These are phyloP conservation scores for Ephialtes manifestator DNA, from an alignment of 2,888 invertebrate genomes.

Conservation along the genomic window DNA sequence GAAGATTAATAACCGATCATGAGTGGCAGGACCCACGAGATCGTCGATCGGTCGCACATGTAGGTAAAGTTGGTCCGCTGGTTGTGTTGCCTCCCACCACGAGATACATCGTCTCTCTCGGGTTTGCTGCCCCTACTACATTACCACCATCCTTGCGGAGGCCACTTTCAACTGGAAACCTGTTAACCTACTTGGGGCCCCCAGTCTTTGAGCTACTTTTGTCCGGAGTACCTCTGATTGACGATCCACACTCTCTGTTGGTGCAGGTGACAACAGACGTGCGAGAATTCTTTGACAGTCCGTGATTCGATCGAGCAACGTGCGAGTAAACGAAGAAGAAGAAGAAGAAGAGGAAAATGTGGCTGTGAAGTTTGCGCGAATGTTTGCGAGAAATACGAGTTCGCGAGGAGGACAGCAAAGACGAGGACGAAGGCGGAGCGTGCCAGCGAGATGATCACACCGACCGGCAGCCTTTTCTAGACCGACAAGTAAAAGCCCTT, in stretches of 20 bases:
- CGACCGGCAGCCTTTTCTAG: conserved; percentile 55
- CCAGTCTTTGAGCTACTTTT: conserved; percentile 80
- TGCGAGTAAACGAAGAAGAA: background rate
- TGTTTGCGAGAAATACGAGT: conserved; percentile 42
- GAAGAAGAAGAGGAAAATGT: conserved; percentile 25
- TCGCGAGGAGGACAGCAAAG: conserved; percentile 52
- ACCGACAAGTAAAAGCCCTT: conserved; percentile 57
- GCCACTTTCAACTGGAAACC: conserved; percentile 83
- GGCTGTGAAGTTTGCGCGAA: conserved; percentile 54
- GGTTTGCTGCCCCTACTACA: conserved; percentile 71
- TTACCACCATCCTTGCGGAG: conserved; percentile 74
- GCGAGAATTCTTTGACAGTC: background rate
- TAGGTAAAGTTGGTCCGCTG: conserved; percentile 42
- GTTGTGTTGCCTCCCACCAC: conserved; percentile 62
- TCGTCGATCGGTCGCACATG: conserved; percentile 30
- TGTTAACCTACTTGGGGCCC: conserved; percentile 84
- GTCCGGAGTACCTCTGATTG: conserved; percentile 67
- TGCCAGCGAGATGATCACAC: conserved; percentile 58
- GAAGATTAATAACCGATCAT: background rate
- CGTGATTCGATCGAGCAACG: background rate
- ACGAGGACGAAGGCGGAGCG: conserved; percentile 48
- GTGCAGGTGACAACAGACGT: conserved; percentile 51
- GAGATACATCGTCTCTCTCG: conserved; percentile 60
- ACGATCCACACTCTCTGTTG: conserved; percentile 53
- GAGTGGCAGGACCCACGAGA: background rate